phyloP scores from a whole-genome alignment of 2,797 vertebrate genomes.

The Semotilus atromaculatus region DNA sequence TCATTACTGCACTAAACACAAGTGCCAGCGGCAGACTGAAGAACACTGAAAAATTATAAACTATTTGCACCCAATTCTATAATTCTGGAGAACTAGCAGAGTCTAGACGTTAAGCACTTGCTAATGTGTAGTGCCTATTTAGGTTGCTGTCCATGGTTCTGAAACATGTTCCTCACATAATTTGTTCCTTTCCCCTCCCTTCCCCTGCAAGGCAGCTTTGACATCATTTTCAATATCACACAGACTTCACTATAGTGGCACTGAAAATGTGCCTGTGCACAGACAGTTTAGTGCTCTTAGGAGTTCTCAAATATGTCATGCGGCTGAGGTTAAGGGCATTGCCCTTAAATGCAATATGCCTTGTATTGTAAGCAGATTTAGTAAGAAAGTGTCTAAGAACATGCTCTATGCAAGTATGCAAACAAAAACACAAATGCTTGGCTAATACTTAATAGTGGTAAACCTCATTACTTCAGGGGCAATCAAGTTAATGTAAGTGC shows the following conservation, averaged over 20 bases:
- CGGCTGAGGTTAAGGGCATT: not conserved
- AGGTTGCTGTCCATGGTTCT: slow-evolving; percentile 32
- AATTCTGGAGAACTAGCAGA: slow-evolving; percentile 3
- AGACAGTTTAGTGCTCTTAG: not conserved
- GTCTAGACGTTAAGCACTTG: slow-evolving; percentile 31
- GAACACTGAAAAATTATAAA: slow-evolving; percentile 20
- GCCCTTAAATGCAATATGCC: not conserved
- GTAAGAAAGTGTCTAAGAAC: not conserved
- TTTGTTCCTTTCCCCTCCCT: not conserved
- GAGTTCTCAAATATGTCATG: not conserved
- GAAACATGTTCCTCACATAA: slow-evolving; percentile 18
- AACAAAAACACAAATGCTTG: slow-evolving; percentile 6
- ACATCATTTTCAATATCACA: slow-evolving; percentile 41
- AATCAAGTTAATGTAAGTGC: not conserved
- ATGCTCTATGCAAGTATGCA: not conserved
- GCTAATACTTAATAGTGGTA: not conserved
- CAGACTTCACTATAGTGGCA: slow-evolving; percentile 14
- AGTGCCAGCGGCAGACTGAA: slow-evolving; percentile 26
- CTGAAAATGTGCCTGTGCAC: slow-evolving; percentile 18
- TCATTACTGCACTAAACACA: slow-evolving; percentile 52
- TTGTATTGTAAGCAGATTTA: not conserved
- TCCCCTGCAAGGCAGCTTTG: slow-evolving; percentile 29
- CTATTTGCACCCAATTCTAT: slow-evolving; percentile 35
- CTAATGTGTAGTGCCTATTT: slow-evolving; percentile 23
- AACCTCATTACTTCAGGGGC: not conserved